phyloP scores from a whole-genome alignment of 1,140 invertebrate species.

The Micrasema longulum region DNA sequence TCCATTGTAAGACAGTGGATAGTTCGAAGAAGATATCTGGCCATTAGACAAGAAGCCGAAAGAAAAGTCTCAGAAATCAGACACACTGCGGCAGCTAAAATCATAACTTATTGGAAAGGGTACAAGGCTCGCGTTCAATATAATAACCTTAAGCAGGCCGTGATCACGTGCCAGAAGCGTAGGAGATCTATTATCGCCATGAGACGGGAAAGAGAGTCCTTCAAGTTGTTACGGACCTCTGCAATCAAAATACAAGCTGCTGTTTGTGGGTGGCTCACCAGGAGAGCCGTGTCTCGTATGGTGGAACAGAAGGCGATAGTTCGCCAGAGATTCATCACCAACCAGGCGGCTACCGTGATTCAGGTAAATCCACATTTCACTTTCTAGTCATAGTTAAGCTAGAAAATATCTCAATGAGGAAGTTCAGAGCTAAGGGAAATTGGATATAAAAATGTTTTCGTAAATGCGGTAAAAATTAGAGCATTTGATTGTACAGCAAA shows the following conservation, averaged over 20 bases:
- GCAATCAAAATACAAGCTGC: constrained; percentile 63
- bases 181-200: constrained; percentile 62
- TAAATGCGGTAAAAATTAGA: no score
- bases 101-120: constrained; percentile 74
- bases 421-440: no score
- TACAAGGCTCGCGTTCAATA: constrained; percentile 62
- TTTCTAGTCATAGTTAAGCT: no score
- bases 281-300: constrained; percentile 59
- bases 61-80: constrained; percentile 57
- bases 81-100: constrained; percentile 68
- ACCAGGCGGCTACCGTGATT: constrained; percentile 71
- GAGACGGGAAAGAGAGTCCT: constrained; percentile 56
- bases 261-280: constrained; percentile 66
- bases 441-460: no score
- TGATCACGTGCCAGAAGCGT: constrained; percentile 64
- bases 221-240: constrained; percentile 17
- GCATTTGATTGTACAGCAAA: no score
- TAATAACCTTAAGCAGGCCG: constrained; percentile 55
- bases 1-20: constrained; percentile 58
- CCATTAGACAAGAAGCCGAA: constrained; percentile 40
- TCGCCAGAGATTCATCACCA: background rate
- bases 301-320: constrained; percentile 56
- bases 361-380: no score
- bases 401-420: no score
- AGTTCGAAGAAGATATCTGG: constrained; percentile 57